Evolutionary conservation across 2,113 vertebrate genomes (phyloP).

Genomic region (Syngnathus scovelli): DNA sequence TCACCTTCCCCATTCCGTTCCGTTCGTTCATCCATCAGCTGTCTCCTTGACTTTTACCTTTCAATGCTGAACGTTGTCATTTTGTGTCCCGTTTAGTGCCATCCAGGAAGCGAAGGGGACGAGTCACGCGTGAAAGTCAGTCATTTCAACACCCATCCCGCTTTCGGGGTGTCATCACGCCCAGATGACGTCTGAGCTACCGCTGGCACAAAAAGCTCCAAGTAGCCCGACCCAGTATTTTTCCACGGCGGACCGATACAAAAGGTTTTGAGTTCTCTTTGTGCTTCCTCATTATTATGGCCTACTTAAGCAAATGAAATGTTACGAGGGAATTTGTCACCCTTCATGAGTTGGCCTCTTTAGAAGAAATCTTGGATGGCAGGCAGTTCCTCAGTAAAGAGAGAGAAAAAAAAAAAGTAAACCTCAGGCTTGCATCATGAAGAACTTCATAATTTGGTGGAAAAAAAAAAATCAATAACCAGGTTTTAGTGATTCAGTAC

Average conservation of each 20-base stretch:
- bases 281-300: too few species aligned
- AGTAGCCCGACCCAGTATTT: not conserved
- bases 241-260: not conserved
- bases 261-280: not conserved
- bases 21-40: conserved; percentile 10
- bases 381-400: too few species aligned
- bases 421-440: not conserved
- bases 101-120: conserved; percentile 13
- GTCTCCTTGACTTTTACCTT: not conserved
- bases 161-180: not conserved
- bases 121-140: conserved; percentile 1
- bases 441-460: not conserved
- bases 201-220: conserved; percentile 4
- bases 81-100: conserved; percentile 33
- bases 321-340: too few species aligned
- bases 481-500: not conserved
- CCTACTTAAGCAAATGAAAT: too few species aligned
- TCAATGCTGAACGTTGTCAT: conserved; percentile 13
- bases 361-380: not conserved
- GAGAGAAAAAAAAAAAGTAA: not conserved
- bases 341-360: not conserved
- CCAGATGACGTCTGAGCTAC: conserved; percentile 1
- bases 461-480: not conserved
- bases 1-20: conserved; percentile 13
- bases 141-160: not conserved